A percentile compares a stretch with the other conserved stretches of the same genome.
These are phyloP conservation scores for Ictalurus furcatus DNA, from an alignment of 2,113 vertebrate species.

Conservation along the genomic window DNA sequence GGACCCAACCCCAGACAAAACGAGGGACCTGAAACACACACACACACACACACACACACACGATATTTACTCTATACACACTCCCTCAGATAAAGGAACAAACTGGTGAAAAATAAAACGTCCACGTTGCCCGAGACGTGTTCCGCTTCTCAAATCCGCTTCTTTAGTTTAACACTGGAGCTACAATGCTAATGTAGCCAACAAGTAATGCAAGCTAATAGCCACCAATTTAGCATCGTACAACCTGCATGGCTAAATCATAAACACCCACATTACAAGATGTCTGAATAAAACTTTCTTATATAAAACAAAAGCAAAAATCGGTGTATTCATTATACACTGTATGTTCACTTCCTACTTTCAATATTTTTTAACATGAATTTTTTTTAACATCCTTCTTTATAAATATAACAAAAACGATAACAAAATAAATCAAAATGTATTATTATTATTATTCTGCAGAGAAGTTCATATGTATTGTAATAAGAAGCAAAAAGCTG, in stretches of 20 bases:
- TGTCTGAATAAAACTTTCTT: background rate
- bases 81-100: background rate
- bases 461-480: background rate
- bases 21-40: slow-evolving; percentile 78
- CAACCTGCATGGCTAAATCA: background rate
- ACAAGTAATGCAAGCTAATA: background rate
- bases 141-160: background rate
- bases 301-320: background rate
- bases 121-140: background rate
- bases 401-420: background rate
- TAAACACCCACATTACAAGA: background rate
- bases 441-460: background rate
- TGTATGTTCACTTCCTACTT: background rate
- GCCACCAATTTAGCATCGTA: background rate
- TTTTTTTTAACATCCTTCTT: background rate
- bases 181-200: background rate
- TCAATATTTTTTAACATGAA: background rate
- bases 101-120: background rate
- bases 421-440: background rate
- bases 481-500: background rate
- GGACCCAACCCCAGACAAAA: slow-evolving; percentile 81
- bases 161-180: background rate
- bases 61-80: background rate
- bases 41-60: background rate
- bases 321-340: background rate